Conservation (phyloP, 1,140 invertebrate species). For the Yoshiicerus persimilis region DNA sequence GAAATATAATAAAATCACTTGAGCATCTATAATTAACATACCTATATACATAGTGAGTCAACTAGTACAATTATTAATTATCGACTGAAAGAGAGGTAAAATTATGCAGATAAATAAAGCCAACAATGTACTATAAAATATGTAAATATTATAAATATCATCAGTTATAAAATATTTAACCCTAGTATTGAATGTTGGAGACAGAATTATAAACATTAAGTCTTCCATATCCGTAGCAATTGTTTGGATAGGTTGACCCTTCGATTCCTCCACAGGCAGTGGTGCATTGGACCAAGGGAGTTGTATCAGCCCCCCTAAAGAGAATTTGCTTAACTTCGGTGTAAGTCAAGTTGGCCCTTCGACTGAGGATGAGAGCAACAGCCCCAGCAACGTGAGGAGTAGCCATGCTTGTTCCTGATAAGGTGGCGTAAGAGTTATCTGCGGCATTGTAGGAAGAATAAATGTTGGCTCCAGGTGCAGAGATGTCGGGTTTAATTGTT, state of each 20-base stretch:
- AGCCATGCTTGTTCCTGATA: constrained; percentile 32
- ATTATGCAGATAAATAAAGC: too few species aligned
- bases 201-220: not conserved
- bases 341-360: not conserved
- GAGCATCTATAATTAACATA: too few species aligned
- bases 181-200: too few species aligned
- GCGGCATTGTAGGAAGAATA: constrained; percentile 21
- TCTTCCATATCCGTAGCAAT: constrained; percentile 12
- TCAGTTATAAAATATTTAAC: too few species aligned
- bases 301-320: not conserved
- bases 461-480: constrained; percentile 32
- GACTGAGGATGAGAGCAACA: constrained; percentile 1
- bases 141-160: too few species aligned
- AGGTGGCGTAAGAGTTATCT: constrained; percentile 19
- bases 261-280: constrained; percentile 3
- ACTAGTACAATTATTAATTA: too few species aligned
- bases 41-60: too few species aligned
- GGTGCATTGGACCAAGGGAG: not conserved
- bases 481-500: not conserved
- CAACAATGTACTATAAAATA: too few species aligned
- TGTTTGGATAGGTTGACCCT: constrained; percentile 28
- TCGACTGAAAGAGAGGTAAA: too few species aligned
- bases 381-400: constrained; percentile 34
- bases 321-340: not conserved
- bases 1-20: too few species aligned